Conservation (phyloP, 1,140 invertebrate species). For the Dreissena rostriformis region DNA sequence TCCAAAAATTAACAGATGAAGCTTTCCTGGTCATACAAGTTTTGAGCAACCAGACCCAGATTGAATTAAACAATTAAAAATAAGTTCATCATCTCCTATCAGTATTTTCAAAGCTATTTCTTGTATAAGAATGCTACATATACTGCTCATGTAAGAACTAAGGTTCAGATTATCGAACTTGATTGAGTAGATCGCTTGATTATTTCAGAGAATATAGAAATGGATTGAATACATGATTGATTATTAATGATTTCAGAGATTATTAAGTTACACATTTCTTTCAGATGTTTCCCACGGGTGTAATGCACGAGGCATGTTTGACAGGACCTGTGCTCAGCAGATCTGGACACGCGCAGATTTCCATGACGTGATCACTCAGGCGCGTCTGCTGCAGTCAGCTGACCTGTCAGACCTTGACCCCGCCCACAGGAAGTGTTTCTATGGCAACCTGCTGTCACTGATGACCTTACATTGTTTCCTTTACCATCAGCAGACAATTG, state of each 20-base stretch:
- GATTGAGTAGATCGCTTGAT: background rate
- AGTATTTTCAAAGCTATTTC: too few species aligned
- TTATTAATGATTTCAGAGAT: too few species aligned
- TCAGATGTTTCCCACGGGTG: slow-evolving; percentile 64
- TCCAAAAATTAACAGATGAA: too few species aligned
- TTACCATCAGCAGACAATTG: slow-evolving; percentile 29
- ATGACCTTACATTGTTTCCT: slow-evolving; percentile 73
- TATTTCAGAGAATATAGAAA: background rate
- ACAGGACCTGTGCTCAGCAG: slow-evolving; percentile 65
- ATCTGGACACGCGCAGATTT: slow-evolving; percentile 65
- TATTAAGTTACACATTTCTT: slow-evolving; percentile 9
- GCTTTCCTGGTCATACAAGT: too few species aligned
- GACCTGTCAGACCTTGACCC: slow-evolving; percentile 68
- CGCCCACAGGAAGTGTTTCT: slow-evolving; percentile 76
- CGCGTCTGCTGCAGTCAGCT: slow-evolving; percentile 63
- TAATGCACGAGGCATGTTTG: slow-evolving; percentile 71
- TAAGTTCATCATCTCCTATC: too few species aligned
- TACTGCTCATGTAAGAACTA: too few species aligned
- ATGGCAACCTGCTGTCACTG: slow-evolving; percentile 77
- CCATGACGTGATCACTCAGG: slow-evolving; percentile 62
- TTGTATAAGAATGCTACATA: too few species aligned
- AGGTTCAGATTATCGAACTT: slow-evolving; percentile 23
- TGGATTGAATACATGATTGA: too few species aligned
- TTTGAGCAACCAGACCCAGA: too few species aligned
- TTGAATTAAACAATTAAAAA: too few species aligned